Evolutionary conservation across 2,888 invertebrate genomes (phyloP).

Genomic region (Hedychridium roseum): DNA sequence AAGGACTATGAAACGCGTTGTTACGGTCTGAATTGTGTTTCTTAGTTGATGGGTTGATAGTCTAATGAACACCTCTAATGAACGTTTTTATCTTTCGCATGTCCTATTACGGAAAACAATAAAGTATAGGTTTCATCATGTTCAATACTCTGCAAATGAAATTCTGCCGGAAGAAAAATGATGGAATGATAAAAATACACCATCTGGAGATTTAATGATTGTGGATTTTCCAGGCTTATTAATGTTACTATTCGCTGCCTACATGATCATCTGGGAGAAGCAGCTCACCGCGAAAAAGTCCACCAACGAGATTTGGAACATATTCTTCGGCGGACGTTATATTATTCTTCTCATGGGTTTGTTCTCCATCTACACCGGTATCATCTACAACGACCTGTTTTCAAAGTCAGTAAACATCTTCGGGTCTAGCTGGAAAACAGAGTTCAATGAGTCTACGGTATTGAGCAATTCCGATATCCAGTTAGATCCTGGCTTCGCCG

Average conservation of each 20-base stretch:
- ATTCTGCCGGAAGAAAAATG: too few relatives aligned
- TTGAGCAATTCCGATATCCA: constrained; percentile 44
- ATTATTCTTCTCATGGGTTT: constrained; percentile 81
- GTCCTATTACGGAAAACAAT: too few relatives aligned
- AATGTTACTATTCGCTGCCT: constrained; percentile 81
- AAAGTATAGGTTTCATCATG: too few relatives aligned
- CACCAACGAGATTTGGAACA: constrained; percentile 78
- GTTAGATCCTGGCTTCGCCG: constrained; percentile 62
- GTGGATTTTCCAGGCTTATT: too few relatives aligned
- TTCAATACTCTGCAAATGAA: too few relatives aligned
- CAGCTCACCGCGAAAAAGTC: constrained; percentile 75
- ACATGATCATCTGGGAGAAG: constrained; percentile 84
- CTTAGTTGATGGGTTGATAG: too few relatives aligned
- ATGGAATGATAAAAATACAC: too few relatives aligned
- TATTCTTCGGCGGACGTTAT: constrained; percentile 81
- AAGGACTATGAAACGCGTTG: too few relatives aligned
- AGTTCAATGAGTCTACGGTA: constrained; percentile 41
- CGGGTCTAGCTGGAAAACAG: constrained; percentile 70
- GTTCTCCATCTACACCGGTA: constrained; percentile 80
- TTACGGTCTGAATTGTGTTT: too few relatives aligned
- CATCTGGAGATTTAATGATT: too few relatives aligned
- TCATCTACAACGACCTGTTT: constrained; percentile 83
- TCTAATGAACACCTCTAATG: too few relatives aligned
- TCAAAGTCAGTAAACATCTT: constrained; percentile 80
- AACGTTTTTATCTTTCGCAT: too few relatives aligned